These are phyloP conservation scores for Conger conger DNA, from an alignment of 2,113 vertebrate genomes.

Conservation along the genomic window DNA sequence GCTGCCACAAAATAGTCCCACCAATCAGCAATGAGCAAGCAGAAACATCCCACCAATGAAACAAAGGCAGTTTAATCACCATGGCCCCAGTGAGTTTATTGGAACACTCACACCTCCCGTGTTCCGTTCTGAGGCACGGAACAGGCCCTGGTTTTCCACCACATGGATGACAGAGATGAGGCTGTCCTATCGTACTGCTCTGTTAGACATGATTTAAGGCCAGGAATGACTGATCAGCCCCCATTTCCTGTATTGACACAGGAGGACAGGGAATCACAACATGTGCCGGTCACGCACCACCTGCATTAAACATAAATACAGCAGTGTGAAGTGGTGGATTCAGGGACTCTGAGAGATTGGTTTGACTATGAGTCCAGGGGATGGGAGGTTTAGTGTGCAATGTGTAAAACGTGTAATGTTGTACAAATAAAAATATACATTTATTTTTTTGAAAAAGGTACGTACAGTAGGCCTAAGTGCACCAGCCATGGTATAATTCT, in stretches of 20 bases:
- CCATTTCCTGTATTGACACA: not conserved
- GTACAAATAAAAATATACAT: no score
- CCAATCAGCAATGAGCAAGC: no score
- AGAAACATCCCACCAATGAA: no score
- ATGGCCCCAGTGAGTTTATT: no score
- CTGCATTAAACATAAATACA: not conserved
- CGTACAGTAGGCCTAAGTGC: no score
- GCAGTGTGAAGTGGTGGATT: not conserved
- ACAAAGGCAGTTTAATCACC: no score
- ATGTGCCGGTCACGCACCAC: not conserved
- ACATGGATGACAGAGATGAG: not conserved
- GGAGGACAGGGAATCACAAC: not conserved
- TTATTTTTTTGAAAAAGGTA: no score
- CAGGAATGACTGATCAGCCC: slow-evolving; percentile 7
- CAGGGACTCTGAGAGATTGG: not conserved
- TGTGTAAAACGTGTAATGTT: no score
- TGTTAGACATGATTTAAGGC: slow-evolving; percentile 16
- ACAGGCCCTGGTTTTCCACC: not conserved
- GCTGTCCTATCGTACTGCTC: not conserved
- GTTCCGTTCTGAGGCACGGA: not conserved
- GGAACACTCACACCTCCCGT: not conserved
- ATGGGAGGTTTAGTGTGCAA: no score
- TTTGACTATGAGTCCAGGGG: not conserved
- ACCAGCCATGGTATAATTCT: not conserved
- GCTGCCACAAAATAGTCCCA: no score